Conservation (phyloP, 2,888 invertebrate genomes). For the Xanthorhoe designata region DNA sequence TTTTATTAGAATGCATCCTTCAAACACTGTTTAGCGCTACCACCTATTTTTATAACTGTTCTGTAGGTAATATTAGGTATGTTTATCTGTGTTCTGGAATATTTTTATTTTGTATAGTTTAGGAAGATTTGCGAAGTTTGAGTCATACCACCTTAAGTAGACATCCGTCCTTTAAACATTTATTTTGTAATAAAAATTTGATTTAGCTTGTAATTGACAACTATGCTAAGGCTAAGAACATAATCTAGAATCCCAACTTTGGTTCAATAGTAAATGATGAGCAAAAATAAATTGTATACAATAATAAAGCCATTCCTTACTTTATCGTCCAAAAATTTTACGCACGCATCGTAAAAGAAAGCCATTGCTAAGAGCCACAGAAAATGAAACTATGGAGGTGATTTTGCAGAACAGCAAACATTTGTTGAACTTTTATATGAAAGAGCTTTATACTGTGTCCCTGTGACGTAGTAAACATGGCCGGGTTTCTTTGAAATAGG, state of each 20-base stretch:
- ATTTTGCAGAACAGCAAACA: neutral
- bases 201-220: too few relatives aligned
- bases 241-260: slow-evolving; percentile 22
- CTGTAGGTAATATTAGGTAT: too few relatives aligned
- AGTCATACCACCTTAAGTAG: too few relatives aligned
- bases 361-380: slow-evolving; percentile 38
- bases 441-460: slow-evolving; percentile 26
- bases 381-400: slow-evolving; percentile 10
- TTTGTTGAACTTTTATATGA: neutral
- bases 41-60: too few relatives aligned
- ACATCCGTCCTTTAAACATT: too few relatives aligned
- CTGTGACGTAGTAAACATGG: slow-evolving; percentile 20
- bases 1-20: too few relatives aligned
- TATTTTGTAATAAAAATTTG: too few relatives aligned
- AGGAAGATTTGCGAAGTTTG: too few relatives aligned
- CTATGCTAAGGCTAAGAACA: too few relatives aligned
- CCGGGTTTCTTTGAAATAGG: slow-evolving; percentile 22
- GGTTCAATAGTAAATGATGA: slow-evolving; percentile 34
- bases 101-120: too few relatives aligned
- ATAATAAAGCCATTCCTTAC: slow-evolving; percentile 39
- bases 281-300: slow-evolving; percentile 29
- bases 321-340: slow-evolving; percentile 43
- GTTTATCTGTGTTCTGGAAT: too few relatives aligned
- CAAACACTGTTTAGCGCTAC: too few relatives aligned
- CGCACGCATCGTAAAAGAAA: slow-evolving; percentile 44